Evolutionary conservation across 2,888 invertebrate genomes (phyloP).

Genomic region (Blastobasis adustella): DNA sequence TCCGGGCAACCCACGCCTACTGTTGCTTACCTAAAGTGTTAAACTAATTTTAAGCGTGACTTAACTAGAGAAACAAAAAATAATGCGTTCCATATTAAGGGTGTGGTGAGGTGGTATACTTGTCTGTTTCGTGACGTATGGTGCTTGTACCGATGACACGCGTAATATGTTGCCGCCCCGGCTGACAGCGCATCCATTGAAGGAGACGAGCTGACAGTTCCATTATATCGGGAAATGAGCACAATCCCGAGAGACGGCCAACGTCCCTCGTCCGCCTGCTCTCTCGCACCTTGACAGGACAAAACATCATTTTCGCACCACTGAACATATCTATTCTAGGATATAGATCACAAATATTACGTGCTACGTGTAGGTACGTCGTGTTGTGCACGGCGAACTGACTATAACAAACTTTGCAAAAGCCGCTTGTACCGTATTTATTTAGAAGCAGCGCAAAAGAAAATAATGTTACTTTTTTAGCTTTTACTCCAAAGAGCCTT

Average conservation of each 20-base stretch:
- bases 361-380: too few species aligned
- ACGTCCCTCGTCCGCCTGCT: conserved; percentile 1
- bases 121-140: neutral
- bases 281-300: neutral
- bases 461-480: neutral
- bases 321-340: too few species aligned
- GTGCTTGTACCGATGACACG: neutral
- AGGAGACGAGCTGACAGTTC: conserved; percentile 8
- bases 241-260: conserved; percentile 3
- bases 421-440: neutral
- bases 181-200: conserved; percentile 5
- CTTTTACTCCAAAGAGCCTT: conserved; percentile 4
- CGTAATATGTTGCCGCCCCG: conserved; percentile 6
- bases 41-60: too few species aligned
- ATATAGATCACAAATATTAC: too few species aligned
- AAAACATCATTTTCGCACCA: neutral
- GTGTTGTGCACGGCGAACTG: too few species aligned
- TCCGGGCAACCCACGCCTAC: too few species aligned
- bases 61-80: too few species aligned
- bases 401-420: too few species aligned
- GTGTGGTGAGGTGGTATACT: too few species aligned
- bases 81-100: too few species aligned
- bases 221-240: conserved; percentile 9
- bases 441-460: neutral
- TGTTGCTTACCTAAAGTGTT: too few species aligned